Evolutionary conservation across 2,888 invertebrate genomes (phyloP), one percentile per base, ranked within the genome.

Genomic region (Hofmannophila pseudospretella): DNA sequence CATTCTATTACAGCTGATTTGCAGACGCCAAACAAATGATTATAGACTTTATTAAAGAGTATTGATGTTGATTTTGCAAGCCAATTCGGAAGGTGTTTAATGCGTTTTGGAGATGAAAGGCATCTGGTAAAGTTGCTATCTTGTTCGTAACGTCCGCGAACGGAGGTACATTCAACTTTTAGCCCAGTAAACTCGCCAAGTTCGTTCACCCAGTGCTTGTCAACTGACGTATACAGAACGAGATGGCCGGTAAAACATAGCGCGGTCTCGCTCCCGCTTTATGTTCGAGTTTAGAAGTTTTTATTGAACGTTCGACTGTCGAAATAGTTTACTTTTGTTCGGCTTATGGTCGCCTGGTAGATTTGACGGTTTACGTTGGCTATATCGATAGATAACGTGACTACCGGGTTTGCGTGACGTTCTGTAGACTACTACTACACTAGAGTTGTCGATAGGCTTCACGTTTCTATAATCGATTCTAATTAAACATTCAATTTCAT

Each of bases 141-240:
- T 86, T 85, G 84, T 85, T 85, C 81, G 84, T 85, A 80, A 85
- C 82, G 85, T 85, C 85, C 85, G 86, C 86, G 85, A 84, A 84
- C 82, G 81, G 79, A 77, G 80, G 85, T 85, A 82, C 87, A 73
- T 86, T 87, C 86, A 87, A 86, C 87, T 87, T 87, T 87, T 87
- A 87, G 86, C 87, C 87, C 78, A 87, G 86, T 87, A 87, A 87
- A 87, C 87, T 87, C 85, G 67, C 71, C 49, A 69, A 80, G 87
- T 85, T 86, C 87, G 71, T 86, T 87, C 87, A 87, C 87, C 87
- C 85, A 87, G 67, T 86, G 79, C 82, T 85, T 85, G 86, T 86
- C 85, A 85, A 82, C 80, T 84, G 82, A 84, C 85, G 84, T 81
- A 78, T 71, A 74, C 58, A 51, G 76, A 82, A 59, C 41, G 78